Percentiles rank a stretch among this genome's conserved stretches.
These are phyloP conservation scores for Drosophila kepulauana DNA, from an alignment of 1,140 invertebrate genomes.

Conservation along the genomic window DNA sequence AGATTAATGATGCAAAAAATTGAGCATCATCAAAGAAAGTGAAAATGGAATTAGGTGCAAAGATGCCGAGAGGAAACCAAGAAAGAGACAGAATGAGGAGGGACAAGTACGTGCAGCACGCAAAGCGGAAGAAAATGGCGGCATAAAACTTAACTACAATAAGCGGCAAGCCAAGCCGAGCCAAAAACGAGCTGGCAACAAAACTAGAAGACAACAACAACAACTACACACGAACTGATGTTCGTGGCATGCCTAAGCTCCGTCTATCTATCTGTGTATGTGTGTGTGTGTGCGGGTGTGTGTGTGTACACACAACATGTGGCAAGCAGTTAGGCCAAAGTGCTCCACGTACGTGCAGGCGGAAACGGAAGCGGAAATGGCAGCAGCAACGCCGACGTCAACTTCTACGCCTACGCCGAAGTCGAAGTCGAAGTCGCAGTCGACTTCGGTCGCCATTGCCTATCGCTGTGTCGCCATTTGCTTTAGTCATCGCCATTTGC, in stretches of 20 bases:
- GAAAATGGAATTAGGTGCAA: conserved; percentile 82
- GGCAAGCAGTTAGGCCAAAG: conserved; percentile 68
- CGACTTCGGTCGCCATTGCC: not conserved
- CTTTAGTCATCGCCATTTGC: no score
- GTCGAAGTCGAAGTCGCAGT: not conserved
- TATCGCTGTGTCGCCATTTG: not conserved
- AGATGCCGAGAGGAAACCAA: conserved; percentile 13
- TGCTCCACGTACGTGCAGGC: conserved; percentile 64
- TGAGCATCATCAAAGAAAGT: conserved; percentile 80
- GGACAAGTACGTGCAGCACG: conserved; percentile 62
- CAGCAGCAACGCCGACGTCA: conserved; percentile 36
- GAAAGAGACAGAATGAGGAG: not conserved
- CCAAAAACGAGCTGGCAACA: conserved; percentile 69
- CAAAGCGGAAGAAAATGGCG: conserved; percentile 69
- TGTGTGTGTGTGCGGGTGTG: conserved; percentile 8
- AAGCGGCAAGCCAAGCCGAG: conserved; percentile 47
- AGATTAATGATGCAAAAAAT: conserved; percentile 83
- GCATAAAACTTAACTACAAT: conserved; percentile 80
- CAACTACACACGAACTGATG: conserved; percentile 1
- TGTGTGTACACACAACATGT: conserved; percentile 38
- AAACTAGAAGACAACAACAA: conserved; percentile 31
- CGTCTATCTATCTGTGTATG: not conserved
- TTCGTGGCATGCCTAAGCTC: not conserved
- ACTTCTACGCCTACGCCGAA: conserved; percentile 4
- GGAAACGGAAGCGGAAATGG: conserved; percentile 73